Evolutionary conservation across 2,888 invertebrate genomes (phyloP).

Genomic region (Eilema depressum): DNA sequence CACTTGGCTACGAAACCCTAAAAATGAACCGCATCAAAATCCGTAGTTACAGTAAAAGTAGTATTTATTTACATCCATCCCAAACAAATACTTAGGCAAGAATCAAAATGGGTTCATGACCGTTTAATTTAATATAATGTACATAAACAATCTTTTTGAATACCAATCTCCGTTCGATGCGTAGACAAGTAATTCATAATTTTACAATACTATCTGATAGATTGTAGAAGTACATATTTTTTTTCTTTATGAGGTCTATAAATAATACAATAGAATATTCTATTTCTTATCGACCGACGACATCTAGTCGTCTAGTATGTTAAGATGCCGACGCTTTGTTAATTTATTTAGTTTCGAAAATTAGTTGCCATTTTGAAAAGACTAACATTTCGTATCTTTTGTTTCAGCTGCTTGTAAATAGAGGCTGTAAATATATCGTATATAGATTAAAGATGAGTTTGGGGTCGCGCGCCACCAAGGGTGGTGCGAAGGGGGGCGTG

Average conservation of each 20-base stretch:
- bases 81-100: too few relatives aligned
- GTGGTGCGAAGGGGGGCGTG: constrained; percentile 85
- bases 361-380: not conserved
- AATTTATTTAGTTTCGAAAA: not conserved
- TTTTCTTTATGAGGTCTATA: not conserved
- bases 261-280: not conserved
- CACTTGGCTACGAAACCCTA: too few relatives aligned
- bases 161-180: too few relatives aligned
- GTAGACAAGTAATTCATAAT: too few relatives aligned
- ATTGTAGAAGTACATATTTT: not conserved
- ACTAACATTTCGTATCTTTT: constrained; percentile 50
- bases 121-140: too few relatives aligned
- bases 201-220: too few relatives aligned
- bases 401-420: constrained; percentile 92
- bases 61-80: too few relatives aligned
- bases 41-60: too few relatives aligned
- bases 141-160: too few relatives aligned
- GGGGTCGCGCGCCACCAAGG: constrained; percentile 90
- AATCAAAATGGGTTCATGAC: too few relatives aligned
- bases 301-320: too few relatives aligned
- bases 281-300: not conserved
- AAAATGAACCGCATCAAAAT: too few relatives aligned
- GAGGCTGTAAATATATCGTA: constrained; percentile 91
- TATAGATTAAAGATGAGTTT: constrained; percentile 90
- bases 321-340: not conserved